These are phyloP conservation scores for Eurypyga helias DNA, from an alignment of 2,113 vertebrate genomes.

Conservation along the genomic window DNA sequence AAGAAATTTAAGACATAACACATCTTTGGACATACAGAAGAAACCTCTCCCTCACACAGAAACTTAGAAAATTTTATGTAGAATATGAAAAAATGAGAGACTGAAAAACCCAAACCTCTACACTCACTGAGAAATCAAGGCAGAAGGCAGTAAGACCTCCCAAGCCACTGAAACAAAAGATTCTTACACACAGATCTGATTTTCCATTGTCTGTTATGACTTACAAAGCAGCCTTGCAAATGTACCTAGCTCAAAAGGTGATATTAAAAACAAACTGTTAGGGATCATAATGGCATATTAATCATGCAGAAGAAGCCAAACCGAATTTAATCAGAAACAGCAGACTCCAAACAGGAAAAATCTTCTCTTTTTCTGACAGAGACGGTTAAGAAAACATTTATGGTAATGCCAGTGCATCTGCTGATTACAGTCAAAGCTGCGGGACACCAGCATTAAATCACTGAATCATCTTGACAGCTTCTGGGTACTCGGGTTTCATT, in stretches of 20 bases:
- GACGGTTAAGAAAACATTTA: conserved; percentile 80
- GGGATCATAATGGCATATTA: conserved; percentile 74
- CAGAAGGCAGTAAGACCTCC: not conserved
- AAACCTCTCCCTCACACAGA: not conserved
- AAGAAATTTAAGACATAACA: not conserved
- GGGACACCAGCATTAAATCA: conserved; percentile 77
- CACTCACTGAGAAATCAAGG: not conserved
- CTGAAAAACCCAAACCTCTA: not conserved
- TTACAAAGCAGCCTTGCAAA: conserved; percentile 35
- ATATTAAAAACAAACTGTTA: conserved; percentile 75
- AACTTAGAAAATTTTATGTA: not conserved
- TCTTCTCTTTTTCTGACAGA: conserved; percentile 38
- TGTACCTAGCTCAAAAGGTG: conserved; percentile 63
- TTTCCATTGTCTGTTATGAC: conserved; percentile 56
- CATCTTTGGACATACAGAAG: not conserved
- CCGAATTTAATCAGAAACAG: conserved; percentile 74
- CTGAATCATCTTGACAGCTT: conserved; percentile 80
- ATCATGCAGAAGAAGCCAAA: conserved; percentile 77
- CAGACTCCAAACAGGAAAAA: conserved; percentile 63
- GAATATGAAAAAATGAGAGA: not conserved
- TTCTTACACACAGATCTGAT: not conserved
- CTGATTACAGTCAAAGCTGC: conserved; percentile 80
- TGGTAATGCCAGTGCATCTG: conserved; percentile 80
- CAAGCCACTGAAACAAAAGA: not conserved
- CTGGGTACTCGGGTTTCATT: conserved; percentile 68